Conservation (phyloP, 1,140 invertebrate species). For the Monochamus saltuarius region DNA sequence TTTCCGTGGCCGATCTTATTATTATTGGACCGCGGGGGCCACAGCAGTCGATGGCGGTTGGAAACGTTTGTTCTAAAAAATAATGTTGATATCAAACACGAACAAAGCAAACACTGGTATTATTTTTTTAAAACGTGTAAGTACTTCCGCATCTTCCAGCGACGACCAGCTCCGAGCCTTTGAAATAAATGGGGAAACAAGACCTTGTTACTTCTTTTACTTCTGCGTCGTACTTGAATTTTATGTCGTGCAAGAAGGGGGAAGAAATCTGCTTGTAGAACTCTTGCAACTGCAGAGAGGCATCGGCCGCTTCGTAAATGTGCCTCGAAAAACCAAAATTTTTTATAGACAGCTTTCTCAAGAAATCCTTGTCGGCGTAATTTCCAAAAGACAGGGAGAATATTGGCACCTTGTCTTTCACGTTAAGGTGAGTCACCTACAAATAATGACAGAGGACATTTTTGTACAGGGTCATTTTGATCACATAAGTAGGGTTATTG, state of each 20-base stretch:
- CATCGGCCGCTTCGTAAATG: too few relatives aligned
- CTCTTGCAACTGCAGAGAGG: too few relatives aligned
- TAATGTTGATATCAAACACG: too few relatives aligned
- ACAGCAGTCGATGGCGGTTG: too few relatives aligned
- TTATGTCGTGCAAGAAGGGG: conserved; percentile 42
- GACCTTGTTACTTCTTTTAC: conserved; percentile 57
- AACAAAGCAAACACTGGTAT: too few relatives aligned
- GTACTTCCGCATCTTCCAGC: conserved; percentile 51
- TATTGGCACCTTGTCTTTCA: conserved; percentile 51
- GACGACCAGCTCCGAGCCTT: conserved; percentile 60
- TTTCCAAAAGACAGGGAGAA: conserved; percentile 70
- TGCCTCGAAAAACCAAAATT: conserved; percentile 35
- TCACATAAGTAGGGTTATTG: too few relatives aligned
- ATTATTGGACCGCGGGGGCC: too few relatives aligned
- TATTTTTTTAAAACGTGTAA: too few relatives aligned
- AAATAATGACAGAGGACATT: background rate
- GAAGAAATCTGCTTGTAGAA: too few relatives aligned
- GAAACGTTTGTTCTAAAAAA: too few relatives aligned
- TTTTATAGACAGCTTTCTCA: conserved; percentile 63
- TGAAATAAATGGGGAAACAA: conserved; percentile 58
- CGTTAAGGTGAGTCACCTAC: conserved; percentile 26
- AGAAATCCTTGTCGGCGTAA: conserved; percentile 65
- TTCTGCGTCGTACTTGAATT: conserved; percentile 61
- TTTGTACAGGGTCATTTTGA: too few relatives aligned
- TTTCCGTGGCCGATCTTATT: too few relatives aligned